Evolutionary conservation across 2,888 invertebrate species (phyloP).

Genomic region (Platycheirus rosarum): DNA sequence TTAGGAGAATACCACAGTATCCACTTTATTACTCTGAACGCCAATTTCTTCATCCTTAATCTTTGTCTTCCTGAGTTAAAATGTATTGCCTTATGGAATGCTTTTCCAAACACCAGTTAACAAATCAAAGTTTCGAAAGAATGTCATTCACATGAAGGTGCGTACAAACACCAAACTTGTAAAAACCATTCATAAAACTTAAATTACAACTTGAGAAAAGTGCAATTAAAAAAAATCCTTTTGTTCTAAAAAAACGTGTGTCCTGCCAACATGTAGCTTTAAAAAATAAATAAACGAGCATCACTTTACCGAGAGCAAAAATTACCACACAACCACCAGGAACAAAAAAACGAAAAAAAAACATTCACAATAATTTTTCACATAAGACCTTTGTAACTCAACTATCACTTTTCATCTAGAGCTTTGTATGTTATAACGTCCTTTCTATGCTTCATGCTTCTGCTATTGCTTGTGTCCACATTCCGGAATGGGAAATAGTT

Average conservation of each 20-base stretch:
- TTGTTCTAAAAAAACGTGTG: neutral
- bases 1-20: no score
- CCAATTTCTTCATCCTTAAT: no score
- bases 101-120: no score
- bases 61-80: no score
- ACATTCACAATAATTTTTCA: constrained; percentile 22
- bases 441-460: neutral
- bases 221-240: neutral
- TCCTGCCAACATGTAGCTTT: neutral
- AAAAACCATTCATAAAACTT: no score
- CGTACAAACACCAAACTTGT: no score
- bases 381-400: constrained; percentile 32
- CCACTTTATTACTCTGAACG: no score
- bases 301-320: neutral
- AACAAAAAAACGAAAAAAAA: neutral
- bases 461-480: constrained; percentile 43
- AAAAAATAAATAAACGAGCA: constrained; percentile 12
- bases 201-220: neutral
- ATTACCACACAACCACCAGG: constrained; percentile 1
- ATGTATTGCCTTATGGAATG: no score
- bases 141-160: no score
- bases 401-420: constrained; percentile 48
- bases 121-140: no score
- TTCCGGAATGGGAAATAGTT: constrained; percentile 63
- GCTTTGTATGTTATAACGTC: constrained; percentile 28